A percentile compares a stretch with the other conserved stretches of the same genome.
Evolutionary conservation across 2,113 vertebrate genomes (phyloP).

Genomic region (Furnarius figulus): DNA sequence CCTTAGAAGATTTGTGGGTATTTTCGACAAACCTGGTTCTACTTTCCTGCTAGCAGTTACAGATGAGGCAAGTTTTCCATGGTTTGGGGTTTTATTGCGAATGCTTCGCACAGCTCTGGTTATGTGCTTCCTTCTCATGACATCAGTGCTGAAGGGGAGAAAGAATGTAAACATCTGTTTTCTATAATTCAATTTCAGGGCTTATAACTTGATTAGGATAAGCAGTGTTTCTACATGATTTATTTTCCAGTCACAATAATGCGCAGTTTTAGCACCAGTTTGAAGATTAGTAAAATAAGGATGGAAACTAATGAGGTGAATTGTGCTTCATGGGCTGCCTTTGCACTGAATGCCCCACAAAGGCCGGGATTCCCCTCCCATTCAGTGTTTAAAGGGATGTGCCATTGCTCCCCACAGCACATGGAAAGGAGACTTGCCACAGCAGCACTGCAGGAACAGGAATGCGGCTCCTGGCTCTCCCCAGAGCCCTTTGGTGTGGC

Average conservation of each 20-base stretch:
- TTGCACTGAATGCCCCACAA: neutral
- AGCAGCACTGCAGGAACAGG: rapidly evolving
- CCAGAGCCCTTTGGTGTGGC: neutral
- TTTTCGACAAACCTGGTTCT: conserved; percentile 30
- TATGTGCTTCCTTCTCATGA: conserved; percentile 73
- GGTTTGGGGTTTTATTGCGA: conserved; percentile 57
- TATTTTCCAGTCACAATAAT: conserved; percentile 72
- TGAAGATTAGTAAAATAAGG: conserved; percentile 26
- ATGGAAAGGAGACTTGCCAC: neutral
- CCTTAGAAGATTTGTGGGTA: neutral
- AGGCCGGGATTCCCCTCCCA: neutral
- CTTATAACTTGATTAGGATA: conserved; percentile 77
- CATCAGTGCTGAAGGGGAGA: conserved; percentile 68
- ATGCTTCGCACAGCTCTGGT: conserved; percentile 29
- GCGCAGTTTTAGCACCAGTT: conserved; percentile 47
- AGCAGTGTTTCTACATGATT: conserved; percentile 68
- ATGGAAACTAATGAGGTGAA: conserved; percentile 2
- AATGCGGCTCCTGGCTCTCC: no score
- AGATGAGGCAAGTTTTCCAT: conserved; percentile 56
- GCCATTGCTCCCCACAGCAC: rapidly evolving
- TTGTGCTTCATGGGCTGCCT: neutral
- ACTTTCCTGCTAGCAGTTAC: conserved; percentile 31
- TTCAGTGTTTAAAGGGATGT: neutral
- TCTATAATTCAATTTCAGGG: conserved; percentile 72
- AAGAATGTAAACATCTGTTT: conserved; percentile 83